Base-by-base conservation (phyloP, 1,140 invertebrate species). In the Drosophila erecta region DNA sequence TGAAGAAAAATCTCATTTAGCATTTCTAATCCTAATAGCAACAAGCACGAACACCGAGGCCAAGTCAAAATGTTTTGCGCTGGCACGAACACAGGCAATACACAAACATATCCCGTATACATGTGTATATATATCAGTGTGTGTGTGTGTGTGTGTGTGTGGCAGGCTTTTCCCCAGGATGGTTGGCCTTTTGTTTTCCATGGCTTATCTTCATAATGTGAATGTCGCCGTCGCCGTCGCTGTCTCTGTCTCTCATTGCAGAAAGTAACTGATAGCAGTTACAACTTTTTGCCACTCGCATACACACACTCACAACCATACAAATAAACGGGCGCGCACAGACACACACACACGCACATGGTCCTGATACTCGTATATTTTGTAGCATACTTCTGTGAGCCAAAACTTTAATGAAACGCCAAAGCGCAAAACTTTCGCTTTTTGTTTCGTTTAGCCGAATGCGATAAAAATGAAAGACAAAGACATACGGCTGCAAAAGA, bases 131-230 rank as follows among this genome's bases (percentile, higher is more conserved):
- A 30, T 10, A 2, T 10, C 24, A 6, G 44, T 44, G 24, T 47
- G 24, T 59, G 6, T n/a, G 44, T 44, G 33, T 30, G 30, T 38
- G 6, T 35, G 17, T 40, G 24, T 50, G 14, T 27, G 44, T 44
- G 33, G 49, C 17, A 54, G 57, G 49, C 49, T 54, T 74, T 66
- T 73, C 22, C 70, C 67, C 49, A 71, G 30, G 22, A 59, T 38
- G 44, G 33, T 37, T 50, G 65, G 81, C 65, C 83, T 75, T 86
- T 87, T 86, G 81, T 87, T 86, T 86, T 86, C 83, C 58, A 76
- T 78, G 79, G 81, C 75, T 87, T 86, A 86, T 86, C 81, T 86
- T 86, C 83, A 81, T 86, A 87, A 86, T 86, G 83, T 83, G 81
- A 71, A 81, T 77, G 84, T 89, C 78, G 75, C 78, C 83, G 75